Evolutionary conservation across 2,113 vertebrate species (phyloP).

Genomic region (Scortum barcoo): DNA sequence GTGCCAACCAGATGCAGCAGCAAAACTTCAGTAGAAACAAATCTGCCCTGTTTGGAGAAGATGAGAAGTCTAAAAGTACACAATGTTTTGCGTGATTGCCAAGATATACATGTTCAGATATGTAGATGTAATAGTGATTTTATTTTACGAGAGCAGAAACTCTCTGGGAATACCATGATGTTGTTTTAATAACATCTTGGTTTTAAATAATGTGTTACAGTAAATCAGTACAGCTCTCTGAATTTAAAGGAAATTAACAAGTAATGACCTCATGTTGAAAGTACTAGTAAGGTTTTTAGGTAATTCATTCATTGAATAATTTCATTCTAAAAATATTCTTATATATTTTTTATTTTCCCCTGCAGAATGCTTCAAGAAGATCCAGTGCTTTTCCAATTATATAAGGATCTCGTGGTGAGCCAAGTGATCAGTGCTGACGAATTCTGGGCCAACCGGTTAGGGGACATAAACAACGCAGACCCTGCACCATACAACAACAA

Average conservation of each 20-base stretch:
- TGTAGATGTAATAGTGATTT: neutral
- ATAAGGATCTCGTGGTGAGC: constrained; percentile 98
- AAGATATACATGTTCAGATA: too few relatives aligned
- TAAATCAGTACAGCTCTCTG: neutral
- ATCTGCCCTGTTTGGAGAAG: neutral
- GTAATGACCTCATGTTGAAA: neutral
- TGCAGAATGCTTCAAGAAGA: constrained; percentile 99
- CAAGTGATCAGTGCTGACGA: constrained; percentile 99
- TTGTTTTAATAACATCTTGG: neutral
- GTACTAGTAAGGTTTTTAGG: neutral
- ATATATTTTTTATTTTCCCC: constrained; percentile 38
- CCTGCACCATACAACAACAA: constrained; percentile 86
- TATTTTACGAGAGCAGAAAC: neutral
- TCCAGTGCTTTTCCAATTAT: constrained; percentile 97
- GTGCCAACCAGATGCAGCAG: too few relatives aligned
- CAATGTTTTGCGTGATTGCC: too few relatives aligned
- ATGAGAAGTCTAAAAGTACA: neutral
- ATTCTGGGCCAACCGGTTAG: constrained; percentile 97
- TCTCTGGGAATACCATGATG: neutral
- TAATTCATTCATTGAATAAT: neutral
- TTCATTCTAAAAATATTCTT: neutral
- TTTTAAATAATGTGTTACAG: neutral
- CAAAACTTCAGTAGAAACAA: too few relatives aligned
- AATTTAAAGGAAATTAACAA: neutral
- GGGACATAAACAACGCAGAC: constrained; percentile 88